A percentile compares a stretch with the other conserved stretches of the same genome.
phyloP scores from a whole-genome alignment of 1,140 invertebrate species.

The Cheumatopsyche charites region DNA sequence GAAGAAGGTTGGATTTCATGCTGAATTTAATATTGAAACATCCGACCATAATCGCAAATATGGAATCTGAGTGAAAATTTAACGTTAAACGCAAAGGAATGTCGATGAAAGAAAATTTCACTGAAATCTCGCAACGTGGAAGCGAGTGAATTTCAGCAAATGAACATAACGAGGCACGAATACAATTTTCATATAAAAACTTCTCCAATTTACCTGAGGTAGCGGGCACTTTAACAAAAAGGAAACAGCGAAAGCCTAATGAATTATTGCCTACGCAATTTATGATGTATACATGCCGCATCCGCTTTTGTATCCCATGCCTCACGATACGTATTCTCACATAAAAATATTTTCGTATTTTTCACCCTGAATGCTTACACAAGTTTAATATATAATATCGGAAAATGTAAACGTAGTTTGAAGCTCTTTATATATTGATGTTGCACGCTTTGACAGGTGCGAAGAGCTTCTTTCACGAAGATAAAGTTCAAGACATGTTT shows the following conservation, averaged over 20 bases:
- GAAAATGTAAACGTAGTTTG: not conserved
- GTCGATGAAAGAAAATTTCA: too few species aligned
- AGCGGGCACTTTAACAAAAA: conserved; percentile 21
- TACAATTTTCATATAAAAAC: conserved; percentile 27
- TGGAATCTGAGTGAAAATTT: too few species aligned
- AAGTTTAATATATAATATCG: not conserved
- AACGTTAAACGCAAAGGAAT: too few species aligned
- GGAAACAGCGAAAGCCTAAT: conserved; percentile 16
- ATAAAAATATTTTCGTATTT: not conserved
- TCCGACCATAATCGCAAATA: too few species aligned
- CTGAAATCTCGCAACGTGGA: not conserved
- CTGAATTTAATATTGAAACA: too few species aligned
- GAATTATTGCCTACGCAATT: conserved; percentile 28
- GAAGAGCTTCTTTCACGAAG: conserved; percentile 1
- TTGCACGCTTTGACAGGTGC: not conserved
- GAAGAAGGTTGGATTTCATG: too few species aligned
- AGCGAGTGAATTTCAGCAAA: conserved; percentile 16
- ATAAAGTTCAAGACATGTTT: not conserved
- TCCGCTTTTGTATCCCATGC: conserved; percentile 8
- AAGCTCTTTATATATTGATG: not conserved
- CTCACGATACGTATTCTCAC: not conserved
- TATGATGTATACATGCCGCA: conserved; percentile 21
- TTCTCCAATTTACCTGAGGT: conserved; percentile 21
- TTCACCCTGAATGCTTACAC: not conserved
- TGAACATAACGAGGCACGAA: conserved; percentile 15